Base-by-base conservation (phyloP, 2,113 vertebrate genomes). In the Pteronura brasiliensis region DNA sequence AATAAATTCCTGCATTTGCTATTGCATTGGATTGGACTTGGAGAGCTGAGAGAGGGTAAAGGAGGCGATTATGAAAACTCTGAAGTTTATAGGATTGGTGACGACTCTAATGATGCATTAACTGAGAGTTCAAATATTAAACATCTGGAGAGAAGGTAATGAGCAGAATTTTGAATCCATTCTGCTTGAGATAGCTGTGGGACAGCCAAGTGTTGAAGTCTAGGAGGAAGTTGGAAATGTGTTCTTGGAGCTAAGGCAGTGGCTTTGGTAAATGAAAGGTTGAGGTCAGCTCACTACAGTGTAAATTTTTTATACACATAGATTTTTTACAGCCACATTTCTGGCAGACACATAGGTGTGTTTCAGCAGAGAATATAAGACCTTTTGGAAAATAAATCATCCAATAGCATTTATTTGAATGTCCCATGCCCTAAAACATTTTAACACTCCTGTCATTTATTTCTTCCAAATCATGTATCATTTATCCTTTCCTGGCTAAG, bases 401-500 rank as follows among this genome's bases (percentile, higher is more conserved):
- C 95, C 88, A 71, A 85, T 93, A 97, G 96, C 95, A 97, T 97
- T 98, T 98, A 98, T 98, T 97, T 96, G 97, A 98, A 97, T 97
- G 97, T 97, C 90, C 95, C 90, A 88, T 97, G 98, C 97, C 92
- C 96, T 98, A 98, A 98, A 98, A 97, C 97, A 98, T 98, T 98
- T 98, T 98, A 98, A 97, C 92, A 90, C 82, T 80, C 94, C 96
- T 98, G 97, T 96, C 97, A 96, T 92, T 98, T 97, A 96, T 95
- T 97, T 96, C 80, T 92, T 97, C 63, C 83, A 98, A 97, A 96
- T 88, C 97, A 96, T 98, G 95, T 90, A 97, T 98, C 98, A 98
- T 96, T 95, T 88, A 93, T 94, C 90, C 94, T 85, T 93, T 98
- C 92, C 81, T 85, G 71, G 96, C 94, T 92, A 79, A 94, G 88